Evolutionary conservation across 2,797 vertebrate genomes (phyloP).

Genomic region (Coilia nasus): DNA sequence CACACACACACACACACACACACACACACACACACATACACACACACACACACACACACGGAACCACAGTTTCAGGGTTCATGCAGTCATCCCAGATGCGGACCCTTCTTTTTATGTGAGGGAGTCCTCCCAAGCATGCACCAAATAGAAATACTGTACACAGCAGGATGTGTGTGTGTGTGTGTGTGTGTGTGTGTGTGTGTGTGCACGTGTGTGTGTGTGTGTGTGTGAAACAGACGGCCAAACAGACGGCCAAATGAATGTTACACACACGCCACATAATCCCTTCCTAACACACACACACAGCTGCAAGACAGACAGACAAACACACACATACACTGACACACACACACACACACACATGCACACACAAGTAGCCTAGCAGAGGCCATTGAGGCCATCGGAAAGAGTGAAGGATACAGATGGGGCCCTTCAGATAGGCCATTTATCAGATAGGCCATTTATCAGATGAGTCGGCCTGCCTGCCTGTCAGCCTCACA

Average conservation of each 20-base stretch:
- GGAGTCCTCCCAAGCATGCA: not conserved
- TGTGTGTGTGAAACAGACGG: not conserved
- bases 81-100: conserved; percentile 10
- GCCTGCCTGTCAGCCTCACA: not conserved
- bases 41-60: not conserved
- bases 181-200: conserved; percentile 18
- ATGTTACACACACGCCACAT: too few species aligned
- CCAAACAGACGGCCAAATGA: too few species aligned
- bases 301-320: not conserved
- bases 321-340: not conserved
- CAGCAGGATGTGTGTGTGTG: not conserved
- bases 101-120: not conserved
- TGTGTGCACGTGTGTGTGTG: not conserved
- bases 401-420: not conserved
- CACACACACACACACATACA: too few species aligned
- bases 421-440: not conserved
- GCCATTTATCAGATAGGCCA: not conserved
- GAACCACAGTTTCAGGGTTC: not conserved
- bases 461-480: not conserved
- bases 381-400: not conserved
- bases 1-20: too few species aligned
- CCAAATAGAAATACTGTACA: not conserved
- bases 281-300: too few species aligned
- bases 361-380: not conserved
- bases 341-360: not conserved